Conservation (phyloP, 2,888 invertebrate species). For the Leptarthrus brevirostris region DNA sequence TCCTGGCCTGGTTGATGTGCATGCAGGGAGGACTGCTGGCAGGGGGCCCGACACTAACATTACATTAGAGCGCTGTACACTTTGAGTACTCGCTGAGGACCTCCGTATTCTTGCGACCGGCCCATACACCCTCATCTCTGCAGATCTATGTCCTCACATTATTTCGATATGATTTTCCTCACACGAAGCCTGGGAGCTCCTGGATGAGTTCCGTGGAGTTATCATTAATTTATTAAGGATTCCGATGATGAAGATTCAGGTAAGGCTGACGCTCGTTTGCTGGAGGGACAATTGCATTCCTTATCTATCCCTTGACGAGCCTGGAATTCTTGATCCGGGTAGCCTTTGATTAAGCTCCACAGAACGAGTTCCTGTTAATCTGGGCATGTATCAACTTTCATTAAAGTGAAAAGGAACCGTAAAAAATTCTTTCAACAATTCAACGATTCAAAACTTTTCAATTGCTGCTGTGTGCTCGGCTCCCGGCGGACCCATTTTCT, state of each 20-base stretch:
- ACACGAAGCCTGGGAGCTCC: constrained; percentile 25
- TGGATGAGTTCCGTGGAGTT: constrained; percentile 50
- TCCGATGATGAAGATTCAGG: constrained; percentile 53
- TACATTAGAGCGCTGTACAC: constrained; percentile 52
- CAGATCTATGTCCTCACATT: constrained; percentile 49
- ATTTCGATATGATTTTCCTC: constrained; percentile 53
- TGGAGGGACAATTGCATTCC: constrained; percentile 46
- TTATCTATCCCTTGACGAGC: constrained; percentile 40
- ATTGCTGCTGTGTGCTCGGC: not conserved
- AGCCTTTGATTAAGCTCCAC: constrained; percentile 17
- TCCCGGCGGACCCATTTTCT: constrained; percentile 28
- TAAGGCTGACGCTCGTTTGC: constrained; percentile 34
- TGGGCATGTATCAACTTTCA: not conserved
- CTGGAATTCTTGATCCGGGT: constrained; percentile 20
- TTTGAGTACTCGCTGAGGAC: constrained; percentile 51
- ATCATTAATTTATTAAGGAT: constrained; percentile 55
- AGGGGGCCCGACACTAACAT: constrained; percentile 34
- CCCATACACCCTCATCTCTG: constrained; percentile 40
- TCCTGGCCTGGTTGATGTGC: constrained; percentile 38
- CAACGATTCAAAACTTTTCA: not conserved
- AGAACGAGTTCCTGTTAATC: not conserved
- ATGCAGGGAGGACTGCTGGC: constrained; percentile 21
- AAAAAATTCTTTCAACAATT: not conserved
- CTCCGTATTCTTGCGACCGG: constrained; percentile 39
- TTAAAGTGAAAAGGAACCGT: not conserved